Base-by-base conservation (phyloP, 2,113 vertebrate genomes). In the Eulemur rufifrons region DNA sequence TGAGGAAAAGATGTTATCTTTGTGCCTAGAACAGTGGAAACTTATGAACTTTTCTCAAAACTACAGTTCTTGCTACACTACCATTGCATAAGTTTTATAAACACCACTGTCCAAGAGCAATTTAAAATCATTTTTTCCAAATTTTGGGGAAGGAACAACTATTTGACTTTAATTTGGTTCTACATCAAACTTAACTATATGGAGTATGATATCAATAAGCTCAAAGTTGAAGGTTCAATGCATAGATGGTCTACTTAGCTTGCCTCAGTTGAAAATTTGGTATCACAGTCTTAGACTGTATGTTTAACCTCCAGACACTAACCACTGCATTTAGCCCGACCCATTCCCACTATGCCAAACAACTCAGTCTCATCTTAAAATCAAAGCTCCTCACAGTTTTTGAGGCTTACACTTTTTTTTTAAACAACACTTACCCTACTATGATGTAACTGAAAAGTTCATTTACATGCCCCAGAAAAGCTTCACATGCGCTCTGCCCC, bases 1-100 rank as follows among this genome's bases (percentile, higher is more conserved):
- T 39, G 64, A 95, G 63, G 71, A 91, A 90, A 95, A 96, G 59
- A 80, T 78, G 63, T 74, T 92, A 86, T 93, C 89, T 76, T 95
- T 90, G 45, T 77, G 76, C 18, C 52, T 84, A 3, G 81, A 81
- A 92, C 17, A 85, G 76, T 87, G 91, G 93, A 95, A 95, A 94
- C 18, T n/a, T 80, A 77, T 2, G 69, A 94, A 92, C 87, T 84
- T 94, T 95, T 92, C 42, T 80, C 78, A 81, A 61, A 39, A 42
- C 14, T 50, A 20, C 5, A 34, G 20, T 37, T 95, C 47, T 89
- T 96, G 74, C 29, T 59, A 81, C n/a, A 83, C 25, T 25, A 71
- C 5, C 25, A 52, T 54, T 85, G 64, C 32, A 0, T 61, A 82
- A 59, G 32, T 92, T 86, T 85, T 82, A 95, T 85, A 96, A 90